Evolutionary conservation across 2,888 invertebrate genomes (phyloP), one percentile per base, ranked within the genome.

Genomic region (Caenorhabditis panamensis): DNA sequence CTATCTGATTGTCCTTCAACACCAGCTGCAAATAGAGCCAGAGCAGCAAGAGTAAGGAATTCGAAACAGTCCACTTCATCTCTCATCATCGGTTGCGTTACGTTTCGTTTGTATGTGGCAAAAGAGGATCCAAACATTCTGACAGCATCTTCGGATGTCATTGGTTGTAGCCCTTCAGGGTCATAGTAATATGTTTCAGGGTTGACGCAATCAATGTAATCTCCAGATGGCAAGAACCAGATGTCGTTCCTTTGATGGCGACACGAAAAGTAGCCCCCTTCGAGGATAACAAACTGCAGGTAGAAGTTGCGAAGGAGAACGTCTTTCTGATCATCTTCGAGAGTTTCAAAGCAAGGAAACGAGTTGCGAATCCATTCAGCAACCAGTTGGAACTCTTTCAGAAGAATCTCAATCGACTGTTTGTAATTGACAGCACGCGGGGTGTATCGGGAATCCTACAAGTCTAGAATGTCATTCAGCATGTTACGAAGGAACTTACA

Each of bases 171-270:
- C 5, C 76, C 81, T 1, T 76, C 77, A 1, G 68, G 68, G 44
- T 84, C 84, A 16, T 62, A 49, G 56, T 82, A 84, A 37, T 81
- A 84, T 0, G 81, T 82, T 22, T 77, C 82, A 11, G 82, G 82
- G 24, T 69, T 69, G 0, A 37, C 28, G 26, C 79, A 75, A 36
- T 84, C 82, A 20, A 84, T 82, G 51, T 76, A 84, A 31, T 84
- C 82, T 4, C 82, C 82, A 16, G 81, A 76, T 0, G 81, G 76
- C 9, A 84, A 36, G 22, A 71, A 63, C 16, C 78, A 51, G 22
- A 84, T 82, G 54, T 84, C 84, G 36, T 79, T 79, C 44, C 82
- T 47, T 16, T 72, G 67, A 9, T 79, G 44, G 9, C 73, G 24
- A 16, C 63, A 53, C 13, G 71, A 69, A 41, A 59, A 79, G 59